These are phyloP conservation scores for Chaetodon trifasciatus DNA, from an alignment of 2,797 vertebrate species.

Conservation along the genomic window DNA sequence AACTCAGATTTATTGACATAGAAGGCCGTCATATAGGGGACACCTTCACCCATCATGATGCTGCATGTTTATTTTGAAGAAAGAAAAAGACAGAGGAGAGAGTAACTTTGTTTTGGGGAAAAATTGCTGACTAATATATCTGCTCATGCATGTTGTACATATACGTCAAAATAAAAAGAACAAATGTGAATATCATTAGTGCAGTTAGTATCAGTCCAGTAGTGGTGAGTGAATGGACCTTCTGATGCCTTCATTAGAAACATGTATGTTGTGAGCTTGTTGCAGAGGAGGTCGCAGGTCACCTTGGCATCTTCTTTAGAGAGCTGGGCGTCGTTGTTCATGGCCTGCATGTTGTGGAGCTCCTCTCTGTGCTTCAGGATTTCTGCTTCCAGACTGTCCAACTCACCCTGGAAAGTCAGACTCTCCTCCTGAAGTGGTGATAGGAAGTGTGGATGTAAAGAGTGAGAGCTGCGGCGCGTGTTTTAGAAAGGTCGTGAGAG, in stretches of 20 bases:
- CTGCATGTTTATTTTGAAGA: background rate
- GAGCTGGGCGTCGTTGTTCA: constrained; percentile 84
- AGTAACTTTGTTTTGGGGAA: background rate
- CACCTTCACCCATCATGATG: background rate
- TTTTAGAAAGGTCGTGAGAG: background rate
- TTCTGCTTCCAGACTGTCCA: constrained; percentile 87
- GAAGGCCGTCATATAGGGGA: background rate
- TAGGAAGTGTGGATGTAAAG: background rate
- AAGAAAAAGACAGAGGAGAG: background rate
- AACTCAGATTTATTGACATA: background rate
- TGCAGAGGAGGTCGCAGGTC: constrained; percentile 6
- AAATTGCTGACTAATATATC: background rate
- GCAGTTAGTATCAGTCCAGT: background rate
- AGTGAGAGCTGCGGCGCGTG: background rate
- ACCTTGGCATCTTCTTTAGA: constrained; percentile 88
- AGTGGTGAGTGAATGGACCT: background rate
- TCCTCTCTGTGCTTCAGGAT: constrained; percentile 84
- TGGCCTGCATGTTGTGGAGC: constrained; percentile 82
- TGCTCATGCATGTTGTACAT: background rate
- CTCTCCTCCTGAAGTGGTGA: constrained; percentile 86
- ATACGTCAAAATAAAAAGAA: constrained; percentile 1
- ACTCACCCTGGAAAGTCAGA: constrained; percentile 83
- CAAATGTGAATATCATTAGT: background rate
- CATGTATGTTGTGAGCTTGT: background rate
- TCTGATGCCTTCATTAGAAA: background rate